Evolutionary conservation across 2,113 vertebrate species (phyloP).

Genomic region (Anseranas semipalmata): DNA sequence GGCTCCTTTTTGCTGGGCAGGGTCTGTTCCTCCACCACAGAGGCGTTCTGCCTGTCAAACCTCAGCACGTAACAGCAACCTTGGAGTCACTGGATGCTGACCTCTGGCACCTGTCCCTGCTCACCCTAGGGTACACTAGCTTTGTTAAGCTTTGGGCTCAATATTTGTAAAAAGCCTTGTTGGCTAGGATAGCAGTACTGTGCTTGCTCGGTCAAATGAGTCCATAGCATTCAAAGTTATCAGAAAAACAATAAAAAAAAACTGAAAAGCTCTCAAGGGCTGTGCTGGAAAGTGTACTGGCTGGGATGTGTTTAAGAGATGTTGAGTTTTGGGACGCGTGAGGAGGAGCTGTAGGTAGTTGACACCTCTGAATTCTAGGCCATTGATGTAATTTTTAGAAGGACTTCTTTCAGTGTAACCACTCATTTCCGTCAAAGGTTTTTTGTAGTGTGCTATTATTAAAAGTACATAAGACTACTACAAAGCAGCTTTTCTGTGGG

Average conservation of each 20-base stretch:
- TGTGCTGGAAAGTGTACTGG: not conserved
- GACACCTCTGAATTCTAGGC: not conserved
- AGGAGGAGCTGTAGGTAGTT: not conserved
- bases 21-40: not conserved
- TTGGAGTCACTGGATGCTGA: not conserved
- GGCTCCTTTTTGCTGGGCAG: accelerated
- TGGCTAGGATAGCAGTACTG: not conserved
- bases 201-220: not conserved
- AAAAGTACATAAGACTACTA: not conserved
- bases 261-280: accelerated
- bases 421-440: not conserved
- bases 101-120: not conserved
- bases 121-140: accelerated
- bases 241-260: not conserved
- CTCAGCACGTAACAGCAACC: not conserved
- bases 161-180: not conserved
- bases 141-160: not conserved
- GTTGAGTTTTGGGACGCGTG: not conserved
- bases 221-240: not conserved
- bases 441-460: not conserved
- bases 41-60: not conserved
- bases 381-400: not conserved
- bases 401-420: not conserved
- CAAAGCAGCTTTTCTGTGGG: not conserved
- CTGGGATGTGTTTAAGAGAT: accelerated